phyloP scores from a whole-genome alignment of 2,888 invertebrate genomes.

The Zaprionus bogoriensis region DNA sequence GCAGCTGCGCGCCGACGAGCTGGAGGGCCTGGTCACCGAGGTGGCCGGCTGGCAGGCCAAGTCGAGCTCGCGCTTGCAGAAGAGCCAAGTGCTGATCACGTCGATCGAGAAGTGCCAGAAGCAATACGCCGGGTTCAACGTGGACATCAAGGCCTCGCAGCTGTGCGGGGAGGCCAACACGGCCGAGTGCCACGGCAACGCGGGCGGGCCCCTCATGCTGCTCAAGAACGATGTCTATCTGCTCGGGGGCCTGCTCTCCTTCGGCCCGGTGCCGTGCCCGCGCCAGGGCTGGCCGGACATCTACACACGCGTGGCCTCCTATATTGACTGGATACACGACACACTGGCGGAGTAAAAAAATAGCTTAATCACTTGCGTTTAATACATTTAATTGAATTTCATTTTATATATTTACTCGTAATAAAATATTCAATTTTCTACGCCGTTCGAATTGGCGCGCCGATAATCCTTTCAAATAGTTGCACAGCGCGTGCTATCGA shows the following conservation, averaged over 20 bases:
- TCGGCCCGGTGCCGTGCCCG: slow-evolving; percentile 61
- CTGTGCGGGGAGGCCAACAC: slow-evolving; percentile 47
- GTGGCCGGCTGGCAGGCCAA: slow-evolving; percentile 57
- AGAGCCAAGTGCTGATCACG: slow-evolving; percentile 45
- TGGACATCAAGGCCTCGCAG: slow-evolving; percentile 48
- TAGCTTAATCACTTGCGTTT: not conserved
- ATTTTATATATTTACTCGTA: not conserved
- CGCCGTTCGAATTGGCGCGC: too few species aligned
- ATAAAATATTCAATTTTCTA: not conserved
- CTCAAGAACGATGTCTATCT: slow-evolving; percentile 47
- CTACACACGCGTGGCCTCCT: slow-evolving; percentile 63
- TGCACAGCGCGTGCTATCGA: slow-evolving; percentile 28
- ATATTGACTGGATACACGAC: slow-evolving; percentile 56
- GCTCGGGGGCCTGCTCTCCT: slow-evolving; percentile 54
- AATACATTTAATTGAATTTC: not conserved
- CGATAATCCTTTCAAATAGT: too few species aligned
- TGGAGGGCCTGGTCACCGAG: slow-evolving; percentile 53
- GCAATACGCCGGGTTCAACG: slow-evolving; percentile 25
- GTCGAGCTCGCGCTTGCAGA: slow-evolving; percentile 41
- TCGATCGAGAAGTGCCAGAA: slow-evolving; percentile 44
- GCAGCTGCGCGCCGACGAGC: slow-evolving; percentile 51
- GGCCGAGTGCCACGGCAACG: slow-evolving; percentile 55
- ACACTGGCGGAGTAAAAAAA: slow-evolving; percentile 32
- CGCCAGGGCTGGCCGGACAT: slow-evolving; percentile 58
- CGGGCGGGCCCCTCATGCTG: slow-evolving; percentile 62